Evolutionary conservation across 2,888 invertebrate species (phyloP), one percentile per base, ranked within the genome.

Genomic region (Drosophila subquinaria): DNA sequence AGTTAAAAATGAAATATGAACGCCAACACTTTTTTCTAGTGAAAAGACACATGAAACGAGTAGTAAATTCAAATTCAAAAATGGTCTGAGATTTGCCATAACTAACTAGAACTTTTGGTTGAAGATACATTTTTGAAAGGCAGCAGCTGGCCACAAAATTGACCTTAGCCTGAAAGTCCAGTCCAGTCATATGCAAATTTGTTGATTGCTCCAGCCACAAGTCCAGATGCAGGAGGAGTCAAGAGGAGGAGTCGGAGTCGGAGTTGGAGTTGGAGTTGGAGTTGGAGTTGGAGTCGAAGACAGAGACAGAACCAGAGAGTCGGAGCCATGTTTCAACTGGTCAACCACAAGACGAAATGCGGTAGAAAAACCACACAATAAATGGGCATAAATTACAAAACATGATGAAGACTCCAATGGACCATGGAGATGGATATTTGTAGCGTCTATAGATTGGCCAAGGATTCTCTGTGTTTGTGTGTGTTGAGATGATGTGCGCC

Each of bases 361-460:
- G 82, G 83, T 82, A 84, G 84, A 70, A 82, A 85, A 85, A 85
- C 84, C 84, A 75, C 84, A 84, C 84, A 84, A 84, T 84, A 84
- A 85, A 85, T 85, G 84, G 88, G 88, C 84, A 85, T 85, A 85
- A 85, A 85, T 88, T 85, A 85, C 84, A 79, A 81, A 80, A 85
- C 83, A 82, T 79, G 86, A 77, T 79, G 76, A 63, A 79, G 76
- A 69, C 65, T 40, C 76, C 77, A 69, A 68, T 74, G 67, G 71
- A 42, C 42, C 43, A 36, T 36, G 55, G 47, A 63, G 45, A 17
- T 45, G 53, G 35, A 15, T 27, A 52, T 30, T 30, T 30, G 30
- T 30, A 30, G 6, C 20, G 35, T 15, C 42, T 42, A 43, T 42
- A 42, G 45, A 57, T 48, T 23, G 57, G 13, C 27, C 38, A 50